Percentiles rank a stretch among this genome's conserved stretches.
Conservation (phyloP, 2,113 vertebrate genomes). For the Myotis yumanensis region DNA sequence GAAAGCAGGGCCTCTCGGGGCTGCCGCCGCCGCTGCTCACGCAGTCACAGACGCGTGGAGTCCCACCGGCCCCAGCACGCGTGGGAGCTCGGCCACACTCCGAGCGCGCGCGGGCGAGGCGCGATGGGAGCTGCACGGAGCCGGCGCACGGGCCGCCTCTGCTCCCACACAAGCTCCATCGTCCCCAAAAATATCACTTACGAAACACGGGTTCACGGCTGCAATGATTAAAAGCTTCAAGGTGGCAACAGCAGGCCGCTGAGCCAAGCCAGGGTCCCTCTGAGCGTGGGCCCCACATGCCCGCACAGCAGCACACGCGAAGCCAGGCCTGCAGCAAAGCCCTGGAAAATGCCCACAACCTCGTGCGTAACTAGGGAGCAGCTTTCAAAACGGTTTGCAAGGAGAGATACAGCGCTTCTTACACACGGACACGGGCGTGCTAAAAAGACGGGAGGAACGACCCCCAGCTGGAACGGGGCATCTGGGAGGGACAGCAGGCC, state of each 20-base stretch:
- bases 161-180: rapidly evolving
- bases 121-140: rapidly evolving
- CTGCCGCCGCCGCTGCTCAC: not conserved
- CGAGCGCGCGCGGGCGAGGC: rapidly evolving
- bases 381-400: not conserved
- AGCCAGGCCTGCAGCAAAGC: not conserved
- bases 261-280: not conserved
- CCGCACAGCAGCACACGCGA: rapidly evolving
- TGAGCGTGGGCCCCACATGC: rapidly evolving
- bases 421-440: not conserved
- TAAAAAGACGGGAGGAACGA: not conserved
- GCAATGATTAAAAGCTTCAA: not conserved
- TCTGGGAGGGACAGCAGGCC: too few species aligned
- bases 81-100: not conserved
- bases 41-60: rapidly evolving
- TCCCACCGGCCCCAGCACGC: rapidly evolving
- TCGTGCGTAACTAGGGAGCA: not conserved
- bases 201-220: not conserved
- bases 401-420: not conserved
- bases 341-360: not conserved
- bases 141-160: rapidly evolving
- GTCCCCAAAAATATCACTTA: not conserved
- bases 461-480: too few species aligned
- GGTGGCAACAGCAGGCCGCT: not conserved
- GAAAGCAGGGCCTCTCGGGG: rapidly evolving